Evolutionary conservation across 2,888 invertebrate species (phyloP).

Genomic region (Zygogramma bicolorata): DNA sequence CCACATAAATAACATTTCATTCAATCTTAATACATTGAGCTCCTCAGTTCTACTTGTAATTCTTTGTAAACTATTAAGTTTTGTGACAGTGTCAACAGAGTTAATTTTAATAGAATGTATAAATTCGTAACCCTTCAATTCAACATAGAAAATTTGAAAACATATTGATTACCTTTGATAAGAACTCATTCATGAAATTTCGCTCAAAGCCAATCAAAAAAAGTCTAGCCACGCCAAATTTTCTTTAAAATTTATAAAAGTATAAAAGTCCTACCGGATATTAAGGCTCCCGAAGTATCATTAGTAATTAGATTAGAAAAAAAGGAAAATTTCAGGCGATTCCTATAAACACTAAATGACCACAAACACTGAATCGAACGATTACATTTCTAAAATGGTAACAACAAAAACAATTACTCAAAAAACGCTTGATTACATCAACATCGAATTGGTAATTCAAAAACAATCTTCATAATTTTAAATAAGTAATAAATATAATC

Average conservation of each 20-base stretch:
- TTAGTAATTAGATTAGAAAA: slow-evolving; percentile 33
- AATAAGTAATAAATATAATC: slow-evolving; percentile 31
- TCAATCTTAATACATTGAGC: no score
- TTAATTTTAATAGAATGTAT: neutral
- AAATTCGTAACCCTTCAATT: neutral
- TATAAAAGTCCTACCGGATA: slow-evolving; percentile 54
- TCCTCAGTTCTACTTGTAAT: no score
- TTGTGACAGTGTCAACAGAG: neutral
- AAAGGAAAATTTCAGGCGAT: slow-evolving; percentile 33
- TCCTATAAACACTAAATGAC: slow-evolving; percentile 20
- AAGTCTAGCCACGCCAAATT: slow-evolving; percentile 31
- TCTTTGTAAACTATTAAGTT: no score
- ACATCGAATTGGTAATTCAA: slow-evolving; percentile 19
- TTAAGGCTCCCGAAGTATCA: slow-evolving; percentile 42
- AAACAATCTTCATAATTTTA: slow-evolving; percentile 27
- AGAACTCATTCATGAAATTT: neutral
- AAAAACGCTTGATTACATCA: slow-evolving; percentile 19
- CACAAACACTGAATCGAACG: slow-evolving; percentile 7
- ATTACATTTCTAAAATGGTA: slow-evolving; percentile 5
- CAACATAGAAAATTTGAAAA: neutral
- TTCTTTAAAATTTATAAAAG: slow-evolving; percentile 49
- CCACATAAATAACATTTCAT: no score
- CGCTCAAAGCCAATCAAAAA: neutral
- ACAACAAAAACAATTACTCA: slow-evolving; percentile 11
- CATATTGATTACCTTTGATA: neutral